Evolutionary conservation across 1,140 invertebrate genomes (phyloP), one percentile per base, ranked within the genome.

Genomic region (Lucilia sericata): DNA sequence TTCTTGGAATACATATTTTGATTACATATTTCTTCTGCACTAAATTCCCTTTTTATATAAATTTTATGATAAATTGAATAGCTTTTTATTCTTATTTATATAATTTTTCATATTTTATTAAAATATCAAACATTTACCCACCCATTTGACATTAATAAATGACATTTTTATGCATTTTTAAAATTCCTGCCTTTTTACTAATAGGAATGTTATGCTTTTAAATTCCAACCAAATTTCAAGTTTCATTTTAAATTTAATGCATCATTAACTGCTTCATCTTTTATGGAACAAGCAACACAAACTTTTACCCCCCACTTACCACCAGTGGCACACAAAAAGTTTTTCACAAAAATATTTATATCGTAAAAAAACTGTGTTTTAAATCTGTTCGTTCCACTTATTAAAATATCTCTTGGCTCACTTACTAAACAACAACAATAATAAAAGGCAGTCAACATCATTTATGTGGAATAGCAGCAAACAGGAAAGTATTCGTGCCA

Each of bases 351-450:
- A 30, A 30, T 30, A 30, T n/a, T n/a, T n/a, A n/a, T 2, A 3
- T 30, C 25, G 25, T 30, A 30, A 30, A 30, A n/a, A 30, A 30
- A 30, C 3, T 30, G 25, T 30, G 25, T 17, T 55, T 17, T 55
- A 55, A 55, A 55, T 55, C 51, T 55, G 51, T 55, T 55, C 51
- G 51, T 55, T 55, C 51, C 51, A 55, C 13, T 55, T 55, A 55
- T 55, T 55, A 55, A 55, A 55, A 55, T 55, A 55, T 55, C 12
- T 55, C 51, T 55, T 55, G 51, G 51, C 51, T 55, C 51, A 55
- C 51, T 55, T 55, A 55, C 51, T 55, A 55, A 55, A 55, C 51
- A 55, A 55, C 51, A 55, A 55, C 51, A 55, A 55, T 14, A 55
- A n/a, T 55, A 55, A 55, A 17, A 55, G 51, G 8, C 7, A 55